Percentiles rank a stretch among this genome's conserved stretches.
These are phyloP conservation scores for Heliornis fulica DNA, from an alignment of 2,113 vertebrate species.

Conservation along the genomic window DNA sequence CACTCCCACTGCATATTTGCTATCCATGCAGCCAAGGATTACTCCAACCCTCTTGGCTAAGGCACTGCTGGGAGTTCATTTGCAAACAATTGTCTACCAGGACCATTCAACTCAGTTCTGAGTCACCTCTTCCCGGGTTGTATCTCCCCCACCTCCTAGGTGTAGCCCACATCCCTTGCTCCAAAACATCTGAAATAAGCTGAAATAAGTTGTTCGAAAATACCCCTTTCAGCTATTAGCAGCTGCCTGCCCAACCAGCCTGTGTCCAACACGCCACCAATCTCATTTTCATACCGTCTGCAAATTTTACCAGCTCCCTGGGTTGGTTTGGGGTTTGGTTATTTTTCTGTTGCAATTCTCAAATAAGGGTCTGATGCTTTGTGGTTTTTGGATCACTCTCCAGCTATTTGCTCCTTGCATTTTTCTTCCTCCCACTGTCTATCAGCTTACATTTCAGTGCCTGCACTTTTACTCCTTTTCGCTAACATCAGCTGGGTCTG, in stretches of 20 bases:
- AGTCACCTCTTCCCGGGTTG: neutral
- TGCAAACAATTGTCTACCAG: neutral
- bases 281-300: neutral
- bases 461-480: neutral
- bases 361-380: neutral
- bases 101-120: neutral
- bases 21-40: neutral
- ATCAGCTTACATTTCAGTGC: slow-evolving; percentile 29
- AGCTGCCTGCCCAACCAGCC: neutral
- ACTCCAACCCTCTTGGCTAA: slow-evolving; percentile 39
- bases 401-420: slow-evolving; percentile 3
- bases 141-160: neutral
- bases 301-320: neutral
- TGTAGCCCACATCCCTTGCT: neutral
- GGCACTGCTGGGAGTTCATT: neutral
- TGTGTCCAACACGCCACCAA: neutral
- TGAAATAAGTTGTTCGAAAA: neutral
- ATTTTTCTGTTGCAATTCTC: neutral
- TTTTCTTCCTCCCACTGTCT: slow-evolving; percentile 40
- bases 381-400: neutral
- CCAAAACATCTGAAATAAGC: neutral
- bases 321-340: neutral
- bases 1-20: slow-evolving; percentile 35
- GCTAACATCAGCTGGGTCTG: neutral
- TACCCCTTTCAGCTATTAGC: neutral